These are phyloP conservation scores for Rhinogobio ventralis DNA, from an alignment of 2,797 vertebrate species.

Conservation along the genomic window DNA sequence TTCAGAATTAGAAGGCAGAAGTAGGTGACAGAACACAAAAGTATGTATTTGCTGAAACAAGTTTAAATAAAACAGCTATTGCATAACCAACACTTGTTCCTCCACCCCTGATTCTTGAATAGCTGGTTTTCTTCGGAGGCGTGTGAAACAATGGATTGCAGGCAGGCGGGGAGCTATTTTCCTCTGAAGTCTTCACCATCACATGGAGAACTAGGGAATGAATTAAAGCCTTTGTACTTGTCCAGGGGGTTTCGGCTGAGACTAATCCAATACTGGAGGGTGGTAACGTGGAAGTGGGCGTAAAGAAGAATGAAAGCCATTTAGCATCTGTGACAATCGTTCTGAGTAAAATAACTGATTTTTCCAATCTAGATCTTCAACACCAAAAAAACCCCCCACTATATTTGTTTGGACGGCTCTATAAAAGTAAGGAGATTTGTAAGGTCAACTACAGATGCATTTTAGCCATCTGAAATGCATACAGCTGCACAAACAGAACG, in stretches of 20 bases:
- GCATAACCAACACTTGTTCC: slow-evolving; percentile 50
- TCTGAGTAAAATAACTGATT: neutral
- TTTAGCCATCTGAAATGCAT: slow-evolving; percentile 2
- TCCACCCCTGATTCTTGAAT: slow-evolving; percentile 58
- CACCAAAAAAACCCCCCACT: neutral
- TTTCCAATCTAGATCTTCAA: slow-evolving; percentile 78
- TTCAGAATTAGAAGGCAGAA: neutral
- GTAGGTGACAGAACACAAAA: neutral
- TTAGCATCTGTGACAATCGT: slow-evolving; percentile 23
- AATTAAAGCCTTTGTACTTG: slow-evolving; percentile 74
- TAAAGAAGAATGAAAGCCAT: slow-evolving; percentile 54
- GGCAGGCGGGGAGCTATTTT: slow-evolving; percentile 60
- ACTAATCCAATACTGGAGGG: slow-evolving; percentile 65
- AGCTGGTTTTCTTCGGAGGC: slow-evolving; percentile 61
- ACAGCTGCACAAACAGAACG: slow-evolving; percentile 7
- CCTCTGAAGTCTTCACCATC: slow-evolving; percentile 68
- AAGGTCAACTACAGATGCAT: neutral
- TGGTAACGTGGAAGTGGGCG: slow-evolving; percentile 57
- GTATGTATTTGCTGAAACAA: slow-evolving; percentile 1
- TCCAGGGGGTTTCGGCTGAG: slow-evolving; percentile 56
- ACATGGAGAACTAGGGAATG: slow-evolving; percentile 68
- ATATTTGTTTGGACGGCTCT: neutral
- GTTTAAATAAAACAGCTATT: slow-evolving; percentile 24
- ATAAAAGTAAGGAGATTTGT: neutral
- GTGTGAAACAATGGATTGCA: slow-evolving; percentile 66